Percentiles rank a stretch among this genome's conserved stretches.
Conservation (phyloP, 2,797 vertebrate genomes). For the Sebastes cheni region DNA sequence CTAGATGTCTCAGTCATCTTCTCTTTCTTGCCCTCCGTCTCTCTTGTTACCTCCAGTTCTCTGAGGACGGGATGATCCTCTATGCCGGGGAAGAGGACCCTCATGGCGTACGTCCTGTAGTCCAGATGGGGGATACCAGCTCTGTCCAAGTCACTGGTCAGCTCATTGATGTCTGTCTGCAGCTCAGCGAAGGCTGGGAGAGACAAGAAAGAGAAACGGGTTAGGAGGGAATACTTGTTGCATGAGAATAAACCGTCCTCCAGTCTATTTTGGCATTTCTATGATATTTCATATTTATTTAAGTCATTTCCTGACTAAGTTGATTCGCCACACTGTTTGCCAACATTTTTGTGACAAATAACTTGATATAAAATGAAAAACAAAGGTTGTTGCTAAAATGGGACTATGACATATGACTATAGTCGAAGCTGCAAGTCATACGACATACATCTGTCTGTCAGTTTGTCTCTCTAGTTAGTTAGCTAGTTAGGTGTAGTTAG, state of each 20-base stretch:
- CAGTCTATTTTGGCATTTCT: too few species aligned
- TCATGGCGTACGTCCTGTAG: slow-evolving; percentile 94
- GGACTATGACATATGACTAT: too few species aligned
- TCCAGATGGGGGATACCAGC: slow-evolving; percentile 95
- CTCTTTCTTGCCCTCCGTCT: slow-evolving; percentile 88
- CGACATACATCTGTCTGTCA: too few species aligned
- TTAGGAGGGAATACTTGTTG: slow-evolving; percentile 22
- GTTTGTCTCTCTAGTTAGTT: too few species aligned
- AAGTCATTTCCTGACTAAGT: too few species aligned
- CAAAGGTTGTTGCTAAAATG: too few species aligned
- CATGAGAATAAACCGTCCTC: slow-evolving; percentile 25
- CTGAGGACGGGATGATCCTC: slow-evolving; percentile 95
- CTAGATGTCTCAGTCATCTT: neutral
- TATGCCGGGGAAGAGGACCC: slow-evolving; percentile 95
- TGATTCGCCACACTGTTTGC: too few species aligned
- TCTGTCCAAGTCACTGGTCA: slow-evolving; percentile 95
- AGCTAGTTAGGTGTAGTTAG: too few species aligned
- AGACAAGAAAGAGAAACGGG: slow-evolving; percentile 5
- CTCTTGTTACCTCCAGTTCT: slow-evolving; percentile 93
- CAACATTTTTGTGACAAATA: too few species aligned
- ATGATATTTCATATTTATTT: too few species aligned
- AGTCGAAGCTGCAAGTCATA: too few species aligned
- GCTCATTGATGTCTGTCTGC: slow-evolving; percentile 97
- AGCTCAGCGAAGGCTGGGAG: slow-evolving; percentile 93
- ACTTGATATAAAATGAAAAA: too few species aligned